Evolutionary conservation across 1,140 invertebrate species (phyloP), one percentile per base, ranked within the genome.

Genomic region (Mizuhopecten yessoensis): DNA sequence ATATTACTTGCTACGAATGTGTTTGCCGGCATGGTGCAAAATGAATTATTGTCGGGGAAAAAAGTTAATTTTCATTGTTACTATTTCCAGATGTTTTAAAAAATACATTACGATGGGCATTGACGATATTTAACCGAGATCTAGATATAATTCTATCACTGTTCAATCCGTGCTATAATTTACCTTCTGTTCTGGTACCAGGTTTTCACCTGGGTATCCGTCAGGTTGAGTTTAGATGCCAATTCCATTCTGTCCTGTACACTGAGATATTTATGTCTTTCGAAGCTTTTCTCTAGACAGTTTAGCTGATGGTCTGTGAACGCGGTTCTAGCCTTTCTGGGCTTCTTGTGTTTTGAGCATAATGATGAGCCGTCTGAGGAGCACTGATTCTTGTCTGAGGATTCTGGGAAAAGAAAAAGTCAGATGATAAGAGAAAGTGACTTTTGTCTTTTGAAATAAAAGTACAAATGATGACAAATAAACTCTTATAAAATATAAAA

Each of bases 151-250:
- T n/a, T n/a, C n/a, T n/a, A 13, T 39, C 36, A 5, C 13, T 39
- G 36, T 7, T 39, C 5, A 39, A 39, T 39, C 5, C 13, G 36
- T 39, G 36, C 13, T 13, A 39, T 39, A 13, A 39, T 97, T 97
- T 96, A 99, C 99, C 99, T 98, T 97, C 99, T 97, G 96, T 99
- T 99, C 97, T 99, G 99, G 96, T 99, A 99, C 99, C 99, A 99
- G 90, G 99, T 99, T 97, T 99, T 99, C 94, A 99, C 99, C 97
- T 99, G 99, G 17, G 99, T 99, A 96, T 99, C 99, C 15, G 98
- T 99, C 34, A 99, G 97, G 91, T 98, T 98, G 57, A 99, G 97
- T 96, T 99, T 99, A 36, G 99, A 98, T 0, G 99, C 99, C 91
- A 99, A 97, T 97, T 99, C 99, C 98, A 99, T 99, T 91, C 99